Evolutionary conservation across 2,113 vertebrate species (phyloP).

Genomic region (Capra hircus): DNA sequence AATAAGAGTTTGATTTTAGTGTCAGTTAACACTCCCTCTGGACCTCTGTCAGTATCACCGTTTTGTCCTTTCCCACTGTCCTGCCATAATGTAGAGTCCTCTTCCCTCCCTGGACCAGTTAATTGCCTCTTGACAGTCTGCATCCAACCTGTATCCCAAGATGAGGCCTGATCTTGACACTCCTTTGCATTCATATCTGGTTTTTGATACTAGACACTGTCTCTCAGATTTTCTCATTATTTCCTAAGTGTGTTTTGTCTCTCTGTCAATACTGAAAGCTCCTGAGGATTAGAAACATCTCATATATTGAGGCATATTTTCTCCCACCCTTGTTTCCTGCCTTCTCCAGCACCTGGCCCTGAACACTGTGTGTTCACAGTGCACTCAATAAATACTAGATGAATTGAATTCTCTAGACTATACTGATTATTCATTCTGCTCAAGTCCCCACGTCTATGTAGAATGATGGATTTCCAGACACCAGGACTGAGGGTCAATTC

Average conservation of each 20-base stretch:
- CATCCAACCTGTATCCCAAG: neutral
- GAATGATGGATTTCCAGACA: slow-evolving; percentile 75
- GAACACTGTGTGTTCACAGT: slow-evolving; percentile 67
- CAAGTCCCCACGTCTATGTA: slow-evolving; percentile 46
- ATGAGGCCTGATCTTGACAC: neutral
- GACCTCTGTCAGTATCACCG: no score
- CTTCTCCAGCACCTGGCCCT: slow-evolving; percentile 60
- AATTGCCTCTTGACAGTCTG: neutral
- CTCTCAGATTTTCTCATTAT: neutral
- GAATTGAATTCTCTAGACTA: slow-evolving; percentile 63
- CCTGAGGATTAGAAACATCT: neutral
- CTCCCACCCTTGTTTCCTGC: neutral
- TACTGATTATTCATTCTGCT: slow-evolving; percentile 68
- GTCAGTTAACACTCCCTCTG: neutral
- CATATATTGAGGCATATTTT: neutral
- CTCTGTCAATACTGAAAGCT: neutral
- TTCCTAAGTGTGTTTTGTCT: neutral
- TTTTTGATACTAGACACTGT: neutral
- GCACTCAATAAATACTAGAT: slow-evolving; percentile 61
- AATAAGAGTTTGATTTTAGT: neutral
- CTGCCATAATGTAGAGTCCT: neutral
- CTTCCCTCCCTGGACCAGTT: neutral
- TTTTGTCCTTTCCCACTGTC: neutral
- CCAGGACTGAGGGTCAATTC: slow-evolving; percentile 72
- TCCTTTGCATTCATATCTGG: neutral